Base-by-base conservation (phyloP, 1,140 invertebrate genomes). In the Stenopsyche tienmushanensis region DNA sequence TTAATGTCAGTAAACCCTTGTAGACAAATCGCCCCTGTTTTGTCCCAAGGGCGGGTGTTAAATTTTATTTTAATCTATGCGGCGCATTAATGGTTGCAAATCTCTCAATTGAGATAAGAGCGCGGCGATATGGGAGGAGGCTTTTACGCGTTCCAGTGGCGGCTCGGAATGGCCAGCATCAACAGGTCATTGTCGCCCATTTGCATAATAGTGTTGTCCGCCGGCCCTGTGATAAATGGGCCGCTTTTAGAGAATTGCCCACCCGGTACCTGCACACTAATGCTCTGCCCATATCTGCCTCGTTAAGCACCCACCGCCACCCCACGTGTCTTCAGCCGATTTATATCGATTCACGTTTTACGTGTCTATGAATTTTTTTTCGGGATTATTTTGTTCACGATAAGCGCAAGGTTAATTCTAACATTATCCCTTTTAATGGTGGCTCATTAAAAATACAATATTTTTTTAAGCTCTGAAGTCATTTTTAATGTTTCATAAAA, bases 111-210 rank as follows among this genome's bases (percentile, higher is more conserved):
- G 39, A 54, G 52, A 54, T 54, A 54, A 54, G 52, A 54, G 52
- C 3, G 25, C 25, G 52, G n/a, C 52, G 24, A 25, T 18, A 49
- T 21, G 18, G 45, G 1, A 17, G 1, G 2, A 20, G 45, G 18
- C 41, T 17, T 1, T 17, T 17, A 1, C 41, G 9, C 9, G 13
- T 15, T 17, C 41, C 1, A 50, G n/a, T 13, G 47, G n/a, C 34
- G 54, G n/a, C 54, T 17, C 18, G 29, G 26, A 15, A 9, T n/a
- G 49, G 42, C 29, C 45, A 34, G 49, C 45, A 62, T 62, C 59
- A 62, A 62, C 59, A 62, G 59, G 59, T 62, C 59, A 62, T 62
- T 62, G 45, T 41, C 45, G 45, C 26, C 59, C 59, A 62, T 62
- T 62, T 62, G 45, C 59, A 62, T 62, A 62, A 62, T 62, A 62